Conservation (phyloP, 2,888 invertebrate species). For the Aphidoletes aphidimyza region DNA sequence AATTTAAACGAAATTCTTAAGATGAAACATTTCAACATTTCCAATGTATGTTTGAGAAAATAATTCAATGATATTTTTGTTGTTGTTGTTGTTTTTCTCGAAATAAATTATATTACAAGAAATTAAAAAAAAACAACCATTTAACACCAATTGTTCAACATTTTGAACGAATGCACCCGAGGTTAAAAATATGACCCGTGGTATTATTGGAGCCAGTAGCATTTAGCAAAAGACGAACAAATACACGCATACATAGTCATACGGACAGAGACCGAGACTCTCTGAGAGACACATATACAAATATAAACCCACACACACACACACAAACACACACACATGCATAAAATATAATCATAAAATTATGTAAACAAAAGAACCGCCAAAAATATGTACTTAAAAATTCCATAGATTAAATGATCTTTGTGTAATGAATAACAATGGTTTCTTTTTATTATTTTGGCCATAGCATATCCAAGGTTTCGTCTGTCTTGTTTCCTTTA, state of each 20-base stretch:
- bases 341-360: neutral
- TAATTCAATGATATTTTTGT: too few relatives aligned
- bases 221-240: conserved; percentile 38
- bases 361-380: neutral
- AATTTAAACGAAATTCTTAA: neutral
- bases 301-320: neutral
- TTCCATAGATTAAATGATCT: conserved; percentile 37
- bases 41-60: too few relatives aligned
- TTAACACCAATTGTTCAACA: too few relatives aligned
- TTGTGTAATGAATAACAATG: neutral
- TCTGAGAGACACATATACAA: neutral
- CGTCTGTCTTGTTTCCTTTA: neutral
- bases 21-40: too few relatives aligned
- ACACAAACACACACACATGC: neutral
- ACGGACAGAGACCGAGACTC: neutral
- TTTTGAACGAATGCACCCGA: too few relatives aligned
- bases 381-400: conserved; percentile 50
- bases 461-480: too few relatives aligned
- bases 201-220: conserved; percentile 39
- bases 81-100: too few relatives aligned
- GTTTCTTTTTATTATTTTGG: neutral
- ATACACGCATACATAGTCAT: neutral
- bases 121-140: too few relatives aligned
- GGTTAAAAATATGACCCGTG: too few relatives aligned
- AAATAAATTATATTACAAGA: too few relatives aligned